Base-by-base conservation (phyloP, 2,888 invertebrate species). In the Drosophila nr. perissopoda region DNA sequence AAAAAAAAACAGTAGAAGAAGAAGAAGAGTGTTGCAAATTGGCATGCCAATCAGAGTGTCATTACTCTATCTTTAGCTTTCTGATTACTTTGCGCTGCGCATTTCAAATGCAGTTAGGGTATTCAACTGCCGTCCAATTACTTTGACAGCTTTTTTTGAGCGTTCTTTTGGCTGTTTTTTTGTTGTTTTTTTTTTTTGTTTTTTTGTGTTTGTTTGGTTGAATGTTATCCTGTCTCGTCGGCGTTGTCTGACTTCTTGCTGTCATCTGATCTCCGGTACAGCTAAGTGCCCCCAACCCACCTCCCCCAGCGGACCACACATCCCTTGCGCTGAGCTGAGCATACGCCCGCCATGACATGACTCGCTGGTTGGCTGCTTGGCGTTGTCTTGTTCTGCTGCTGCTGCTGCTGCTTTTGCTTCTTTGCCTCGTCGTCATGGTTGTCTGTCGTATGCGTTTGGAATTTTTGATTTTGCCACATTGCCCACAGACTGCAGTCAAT, bases 381-480 rank as follows among this genome's bases (percentile, higher is more conserved):
- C 33, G 42, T 38, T 52, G n/a, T 64, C 34, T 25, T 48, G 27
- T 21, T 38, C 61, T 51, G 27, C 36, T 52, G 52, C 36, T 33
- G 52, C 29, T 33, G 52, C 36, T 33, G 31, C 53, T 11, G 29
- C 61, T 53, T 36, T 53, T 57, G 42, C 58, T 36, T 70, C 51
- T 42, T 11, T 21, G 42, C 42, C 42, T 38, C 56, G 61, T 76
- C 83, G 83, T 83, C 81, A 81, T 79, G 83, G 73, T 89, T 89
- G 84, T 84, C 80, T 78, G 84, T 78, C 74, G 90, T 85, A 89
- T 89, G 90, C 87, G 89, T 84, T 90, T 83, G 90, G 89, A 89
- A 91, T 89, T 91, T 90, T 87, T 89, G 91, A 89, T 89, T 91
- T 90, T 87, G 84, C 89, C 84, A 84, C 84, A 84, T 83, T 87